Base-by-base conservation (phyloP, 2,888 invertebrate species). In the Sinotaia quadrata region DNA sequence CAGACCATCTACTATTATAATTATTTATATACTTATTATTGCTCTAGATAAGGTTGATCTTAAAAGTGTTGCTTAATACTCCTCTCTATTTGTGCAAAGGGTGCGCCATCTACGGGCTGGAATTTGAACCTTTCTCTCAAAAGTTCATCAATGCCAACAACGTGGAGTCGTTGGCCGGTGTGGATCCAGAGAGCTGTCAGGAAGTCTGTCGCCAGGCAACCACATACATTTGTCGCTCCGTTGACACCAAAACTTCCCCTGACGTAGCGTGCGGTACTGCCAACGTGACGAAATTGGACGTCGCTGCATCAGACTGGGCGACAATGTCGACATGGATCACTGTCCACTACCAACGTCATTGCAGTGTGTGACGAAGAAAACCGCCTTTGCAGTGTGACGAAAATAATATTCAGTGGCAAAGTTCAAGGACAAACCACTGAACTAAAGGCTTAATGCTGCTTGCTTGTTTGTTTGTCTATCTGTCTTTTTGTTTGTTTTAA, bases 271-370 rank as follows among this genome's bases (percentile, higher is more conserved):
- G 63, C 31, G 37, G 27, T 31, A 54, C 54, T 3, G 54, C 54
- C 2, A 0, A 10, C 54, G 29, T 63, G 37, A 37, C 54, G 54
- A 63, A 63, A 33, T 31, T 54, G 21, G 63, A 63, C 29, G 63
- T 41, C 27, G 29, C 63, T 0, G 1, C 52, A 18, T 4, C 31
- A n/a, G 63, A 37, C 0, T 63, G 63, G 63, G 8, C 1, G 34
- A 2, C 7, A 2, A n/a, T 5, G 29, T 10, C 2, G 51, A 27
- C 34, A 12, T 54, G 63, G 63, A 31, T 10, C 21, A 63, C 52
- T 10, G 54, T 29, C 10, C 52, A 63, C 12, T 63, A 63, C 31
- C 63, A 63, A 29, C 63, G 63, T 2, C 63, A 63, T 31, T 63
- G 63, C 15, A 37, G 54, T 31, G 4, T 63, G 24, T 54, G 34